Conservation (phyloP, 2,888 invertebrate genomes). For the Drosophila kambysellisi region DNA sequence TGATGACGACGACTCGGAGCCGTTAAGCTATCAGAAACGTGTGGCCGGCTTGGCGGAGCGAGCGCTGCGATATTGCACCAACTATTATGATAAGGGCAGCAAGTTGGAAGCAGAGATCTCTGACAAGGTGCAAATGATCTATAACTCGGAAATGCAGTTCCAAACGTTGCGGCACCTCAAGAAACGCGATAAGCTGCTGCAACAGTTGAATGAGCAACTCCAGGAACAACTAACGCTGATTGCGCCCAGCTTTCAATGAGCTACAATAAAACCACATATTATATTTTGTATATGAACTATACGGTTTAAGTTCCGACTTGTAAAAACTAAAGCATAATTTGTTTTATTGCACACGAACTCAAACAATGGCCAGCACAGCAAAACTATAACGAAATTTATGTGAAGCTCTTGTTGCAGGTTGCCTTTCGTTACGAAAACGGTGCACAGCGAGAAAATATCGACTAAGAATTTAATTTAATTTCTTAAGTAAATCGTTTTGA, state of each 20-base stretch:
- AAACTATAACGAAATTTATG: constrained; percentile 32
- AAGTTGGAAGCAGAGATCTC: neutral
- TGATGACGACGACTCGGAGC: constrained; percentile 1
- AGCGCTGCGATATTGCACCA: constrained; percentile 30
- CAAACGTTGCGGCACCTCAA: neutral
- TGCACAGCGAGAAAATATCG: neutral
- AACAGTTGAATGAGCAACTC: constrained; percentile 40
- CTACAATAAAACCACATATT: neutral
- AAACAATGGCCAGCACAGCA: constrained; percentile 21
- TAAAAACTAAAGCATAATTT: constrained; percentile 30
- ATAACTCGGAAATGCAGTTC: constrained; percentile 35
- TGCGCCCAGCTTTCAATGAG: constrained; percentile 36
- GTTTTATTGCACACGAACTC: constrained; percentile 21
- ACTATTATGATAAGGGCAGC: constrained; percentile 4
- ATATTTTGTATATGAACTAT: constrained; percentile 46
- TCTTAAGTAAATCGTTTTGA: neutral
- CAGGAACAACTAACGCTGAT: constrained; percentile 41
- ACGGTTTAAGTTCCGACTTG: constrained; percentile 18
- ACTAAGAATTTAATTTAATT: neutral
- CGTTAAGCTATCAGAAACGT: constrained; percentile 24
- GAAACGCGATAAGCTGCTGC: constrained; percentile 11
- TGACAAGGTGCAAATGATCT: constrained; percentile 17
- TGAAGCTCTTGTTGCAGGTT: constrained; percentile 23
- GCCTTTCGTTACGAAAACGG: constrained; percentile 8
- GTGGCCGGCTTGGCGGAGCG: constrained; percentile 49